phyloP scores from a whole-genome alignment of 2,797 vertebrate species.

The Atherinosoma microstoma region DNA sequence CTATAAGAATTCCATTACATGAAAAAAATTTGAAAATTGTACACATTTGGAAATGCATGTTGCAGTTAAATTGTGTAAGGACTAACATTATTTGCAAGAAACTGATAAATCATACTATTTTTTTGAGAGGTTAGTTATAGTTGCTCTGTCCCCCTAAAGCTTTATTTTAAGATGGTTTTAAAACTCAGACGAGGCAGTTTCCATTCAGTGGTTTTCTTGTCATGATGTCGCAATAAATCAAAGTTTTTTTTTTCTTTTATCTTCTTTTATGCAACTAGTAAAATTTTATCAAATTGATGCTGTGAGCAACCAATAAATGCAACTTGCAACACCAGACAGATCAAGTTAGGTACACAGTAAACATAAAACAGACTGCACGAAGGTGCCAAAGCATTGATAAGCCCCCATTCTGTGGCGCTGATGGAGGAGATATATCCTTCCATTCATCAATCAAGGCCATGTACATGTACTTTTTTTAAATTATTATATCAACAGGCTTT shows the following conservation, averaged over 20 bases:
- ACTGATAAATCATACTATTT: no score
- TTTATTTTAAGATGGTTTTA: no score
- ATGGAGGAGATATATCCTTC: not conserved
- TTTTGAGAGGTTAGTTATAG: no score
- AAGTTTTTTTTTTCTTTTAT: not conserved
- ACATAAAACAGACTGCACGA: not conserved
- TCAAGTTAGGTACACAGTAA: not conserved
- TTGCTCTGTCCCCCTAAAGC: no score
- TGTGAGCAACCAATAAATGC: no score
- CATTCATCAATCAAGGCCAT: not conserved
- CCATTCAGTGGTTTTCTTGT: no score
- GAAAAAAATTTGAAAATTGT: not conserved
- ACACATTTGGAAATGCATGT: not conserved
- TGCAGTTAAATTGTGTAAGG: not conserved
- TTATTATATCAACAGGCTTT: not conserved
- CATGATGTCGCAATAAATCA: no score
- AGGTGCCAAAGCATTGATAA: not conserved
- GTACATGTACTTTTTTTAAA: not conserved
- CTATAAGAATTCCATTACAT: not conserved
- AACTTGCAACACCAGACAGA: no score
- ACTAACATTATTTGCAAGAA: not conserved
- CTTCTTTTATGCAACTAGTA: not conserved
- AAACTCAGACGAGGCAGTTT: no score
- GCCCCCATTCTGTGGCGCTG: no score
- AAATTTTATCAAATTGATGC: not conserved